Evolutionary conservation across 2,113 vertebrate genomes (phyloP).

Genomic region (Nansenia antarctica): DNA sequence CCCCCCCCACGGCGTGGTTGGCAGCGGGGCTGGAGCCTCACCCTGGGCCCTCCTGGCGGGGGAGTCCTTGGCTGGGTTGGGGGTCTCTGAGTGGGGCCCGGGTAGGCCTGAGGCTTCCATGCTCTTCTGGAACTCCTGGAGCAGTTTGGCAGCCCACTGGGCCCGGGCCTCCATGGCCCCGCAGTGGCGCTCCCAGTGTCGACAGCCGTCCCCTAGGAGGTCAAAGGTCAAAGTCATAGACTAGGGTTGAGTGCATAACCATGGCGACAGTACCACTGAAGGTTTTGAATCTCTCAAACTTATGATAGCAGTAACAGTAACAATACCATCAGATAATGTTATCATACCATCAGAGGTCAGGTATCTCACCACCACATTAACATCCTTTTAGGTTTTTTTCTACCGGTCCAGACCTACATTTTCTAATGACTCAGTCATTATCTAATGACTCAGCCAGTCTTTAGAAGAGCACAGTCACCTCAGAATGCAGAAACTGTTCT

Average conservation of each 20-base stretch:
- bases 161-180: conserved; percentile 90
- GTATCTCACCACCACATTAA: too few relatives aligned
- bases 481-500: too few relatives aligned
- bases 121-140: conserved; percentile 85
- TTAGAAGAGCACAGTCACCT: too few relatives aligned
- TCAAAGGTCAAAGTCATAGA: neutral
- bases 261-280: neutral
- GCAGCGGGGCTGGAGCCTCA: conserved; percentile 23
- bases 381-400: too few relatives aligned
- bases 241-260: neutral
- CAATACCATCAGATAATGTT: too few relatives aligned
- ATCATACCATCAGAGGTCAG: too few relatives aligned
- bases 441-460: too few relatives aligned
- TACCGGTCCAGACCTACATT: too few relatives aligned
- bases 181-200: conserved; percentile 91
- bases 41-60: conserved; percentile 67
- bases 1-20: too few relatives aligned
- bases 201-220: conserved; percentile 80
- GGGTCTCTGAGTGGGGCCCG: conserved; percentile 47
- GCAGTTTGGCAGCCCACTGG: conserved; percentile 87
- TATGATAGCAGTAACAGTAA: too few relatives aligned
- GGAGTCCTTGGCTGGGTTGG: conserved; percentile 55
- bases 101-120: conserved; percentile 72
- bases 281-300: neutral
- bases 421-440: too few relatives aligned